Evolutionary conservation across 2,797 vertebrate genomes (phyloP), one percentile per base, ranked within the genome.

Genomic region (Acipenser ruthenus): DNA sequence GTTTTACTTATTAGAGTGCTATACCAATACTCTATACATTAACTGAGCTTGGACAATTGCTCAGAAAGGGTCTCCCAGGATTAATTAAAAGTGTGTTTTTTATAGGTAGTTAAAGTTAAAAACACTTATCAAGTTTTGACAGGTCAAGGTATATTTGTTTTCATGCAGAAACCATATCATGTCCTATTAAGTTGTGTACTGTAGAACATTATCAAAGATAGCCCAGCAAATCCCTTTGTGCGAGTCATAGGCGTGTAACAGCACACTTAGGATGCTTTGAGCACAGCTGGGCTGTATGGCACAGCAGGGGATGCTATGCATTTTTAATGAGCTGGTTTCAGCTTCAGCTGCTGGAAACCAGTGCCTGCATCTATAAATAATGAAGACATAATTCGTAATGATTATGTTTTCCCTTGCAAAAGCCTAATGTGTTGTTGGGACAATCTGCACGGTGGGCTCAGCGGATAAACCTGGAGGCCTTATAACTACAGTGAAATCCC

Each of bases 271-370:
- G 71, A 69, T 76, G 81, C 79, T 84, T 79, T 84, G 77, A 80
- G 80, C 75, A 82, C 81, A 80, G 79, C 84, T 83, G 82, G 78
- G 77, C 78, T 74, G 79, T 77, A 73, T 78, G 74, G 77, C 77
- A 74, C 73, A 76, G 78, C 72, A 78, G 82, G 74, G 76, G 77
- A 77, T 60, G 71, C 69, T 75, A 80, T 91, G 83, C 84, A 90
- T 88, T 75, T 83, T 84, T 88, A 83, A 93, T 87, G 82, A 86
- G 78, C 82, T 83, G 79, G 75, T 77, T 78, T 87, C 82, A 82
- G 80, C 84, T 84, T 87, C 84, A 79, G 79, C 72, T 81, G 79
- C 82, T 86, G 82, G 81, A 86, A 82, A 81, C 78, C 84, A 72
- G 66, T 82, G 75, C 77, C 69, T 66, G 70, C 73, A 85, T 88